These are phyloP conservation scores for Pseudobourletiella spinata DNA, from an alignment of 1,140 invertebrate genomes.

Conservation along the genomic window DNA sequence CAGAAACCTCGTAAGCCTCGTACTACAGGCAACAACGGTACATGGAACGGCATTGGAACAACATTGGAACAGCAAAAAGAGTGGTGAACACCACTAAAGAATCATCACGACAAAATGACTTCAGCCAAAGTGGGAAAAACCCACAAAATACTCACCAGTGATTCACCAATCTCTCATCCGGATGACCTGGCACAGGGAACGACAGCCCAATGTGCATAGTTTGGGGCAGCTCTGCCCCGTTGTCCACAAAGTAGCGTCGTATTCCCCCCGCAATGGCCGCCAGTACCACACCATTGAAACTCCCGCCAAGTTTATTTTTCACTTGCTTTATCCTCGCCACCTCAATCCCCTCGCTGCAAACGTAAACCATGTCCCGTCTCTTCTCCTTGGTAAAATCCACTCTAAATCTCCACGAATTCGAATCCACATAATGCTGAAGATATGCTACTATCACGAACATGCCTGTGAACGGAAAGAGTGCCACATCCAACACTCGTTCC, in stretches of 20 bases:
- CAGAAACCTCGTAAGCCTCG: too few species aligned
- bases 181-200: conserved; percentile 7
- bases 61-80: too few species aligned
- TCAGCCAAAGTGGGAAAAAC: too few species aligned
- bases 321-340: not conserved
- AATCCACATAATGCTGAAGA: not conserved
- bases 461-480: not conserved
- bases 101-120: too few species aligned
- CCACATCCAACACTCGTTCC: not conserved
- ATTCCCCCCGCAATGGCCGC: not conserved
- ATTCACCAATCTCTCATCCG: not conserved
- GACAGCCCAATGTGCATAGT: not conserved
- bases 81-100: too few species aligned
- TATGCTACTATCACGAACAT: not conserved
- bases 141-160: too few species aligned
- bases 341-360: not conserved
- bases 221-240: not conserved
- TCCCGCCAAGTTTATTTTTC: not conserved
- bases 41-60: too few species aligned
- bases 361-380: not conserved
- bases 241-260: not conserved
- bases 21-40: too few species aligned
- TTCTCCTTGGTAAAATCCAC: not conserved
- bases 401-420: not conserved
- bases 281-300: conserved; percentile 1